Percentiles rank a stretch among this genome's conserved stretches.
These are phyloP conservation scores for Hipposideros larvatus DNA, from an alignment of 2,797 vertebrate species.

Conservation along the genomic window DNA sequence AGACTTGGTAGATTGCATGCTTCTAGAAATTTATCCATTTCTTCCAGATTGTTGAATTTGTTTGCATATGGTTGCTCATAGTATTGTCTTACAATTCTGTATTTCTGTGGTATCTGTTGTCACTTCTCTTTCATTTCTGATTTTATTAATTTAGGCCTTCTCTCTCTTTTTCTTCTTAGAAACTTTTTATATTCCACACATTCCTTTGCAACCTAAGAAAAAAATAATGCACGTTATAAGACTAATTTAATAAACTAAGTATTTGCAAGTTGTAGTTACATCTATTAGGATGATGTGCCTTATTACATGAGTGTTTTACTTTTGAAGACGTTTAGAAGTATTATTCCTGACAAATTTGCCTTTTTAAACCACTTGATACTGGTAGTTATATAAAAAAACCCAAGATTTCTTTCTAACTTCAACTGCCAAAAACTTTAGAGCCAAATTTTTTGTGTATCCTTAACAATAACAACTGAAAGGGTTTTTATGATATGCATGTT, in stretches of 20 bases:
- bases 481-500: neutral
- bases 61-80: too few relatives aligned
- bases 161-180: neutral
- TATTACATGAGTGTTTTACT: neutral
- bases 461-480: neutral
- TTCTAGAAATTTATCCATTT: too few relatives aligned
- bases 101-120: too few relatives aligned
- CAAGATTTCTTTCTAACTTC: neutral
- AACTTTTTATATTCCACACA: neutral
- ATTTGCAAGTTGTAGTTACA: neutral
- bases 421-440: neutral
- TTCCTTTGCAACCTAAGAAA: neutral
- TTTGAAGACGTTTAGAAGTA: slow-evolving; percentile 14
- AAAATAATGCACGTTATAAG: neutral
- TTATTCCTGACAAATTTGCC: neutral
- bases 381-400: neutral
- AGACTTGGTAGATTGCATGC: too few relatives aligned
- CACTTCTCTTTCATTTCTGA: too few relatives aligned
- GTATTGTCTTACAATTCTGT: too few relatives aligned
- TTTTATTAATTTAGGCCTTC: too few relatives aligned
- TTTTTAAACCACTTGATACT: slow-evolving; percentile 19
- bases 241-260: slow-evolving; percentile 6
- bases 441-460: neutral
- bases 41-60: too few relatives aligned
- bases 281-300: neutral